A percentile compares a stretch with the other conserved stretches of the same genome.
Evolutionary conservation across 2,113 vertebrate species (phyloP).

Genomic region (Tyrannus savana): DNA sequence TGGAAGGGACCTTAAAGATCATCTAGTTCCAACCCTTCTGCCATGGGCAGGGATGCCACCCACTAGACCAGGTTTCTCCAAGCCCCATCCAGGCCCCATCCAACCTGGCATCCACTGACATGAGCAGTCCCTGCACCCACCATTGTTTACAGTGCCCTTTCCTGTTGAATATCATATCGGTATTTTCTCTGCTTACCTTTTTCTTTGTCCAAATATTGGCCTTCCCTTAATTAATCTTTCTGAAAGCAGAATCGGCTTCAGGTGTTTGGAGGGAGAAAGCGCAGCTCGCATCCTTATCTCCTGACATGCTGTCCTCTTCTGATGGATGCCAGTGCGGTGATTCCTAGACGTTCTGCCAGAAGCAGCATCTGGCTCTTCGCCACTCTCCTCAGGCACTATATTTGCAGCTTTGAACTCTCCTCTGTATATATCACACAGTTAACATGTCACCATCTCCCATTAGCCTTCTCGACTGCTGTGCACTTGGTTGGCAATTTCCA

Average conservation of each 20-base stretch:
- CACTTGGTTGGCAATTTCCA: constrained; percentile 17
- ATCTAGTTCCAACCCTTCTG: neutral
- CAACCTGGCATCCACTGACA: neutral
- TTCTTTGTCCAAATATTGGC: neutral
- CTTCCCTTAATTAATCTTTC: constrained; percentile 15
- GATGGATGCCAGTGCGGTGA: neutral
- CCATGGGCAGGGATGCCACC: neutral
- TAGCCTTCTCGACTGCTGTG: neutral
- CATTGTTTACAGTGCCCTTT: neutral
- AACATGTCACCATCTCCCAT: constrained; percentile 7
- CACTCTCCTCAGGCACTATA: neutral
- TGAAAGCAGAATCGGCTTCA: neutral
- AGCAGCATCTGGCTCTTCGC: constrained; percentile 25
- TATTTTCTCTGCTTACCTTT: neutral
- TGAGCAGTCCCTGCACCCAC: neutral
- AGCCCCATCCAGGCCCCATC: neutral
- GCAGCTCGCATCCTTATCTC: neutral
- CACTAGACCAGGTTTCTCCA: neutral
- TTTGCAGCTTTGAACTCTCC: constrained; percentile 32
- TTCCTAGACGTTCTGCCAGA: neutral
- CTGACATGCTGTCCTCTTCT: neutral
- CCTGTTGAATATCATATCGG: neutral
- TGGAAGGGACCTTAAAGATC: neutral
- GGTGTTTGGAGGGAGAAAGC: neutral
- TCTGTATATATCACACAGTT: constrained; percentile 10